Evolutionary conservation across 2,113 vertebrate species (phyloP), one percentile per base, ranked within the genome.

Genomic region (Pedetes capensis): DNA sequence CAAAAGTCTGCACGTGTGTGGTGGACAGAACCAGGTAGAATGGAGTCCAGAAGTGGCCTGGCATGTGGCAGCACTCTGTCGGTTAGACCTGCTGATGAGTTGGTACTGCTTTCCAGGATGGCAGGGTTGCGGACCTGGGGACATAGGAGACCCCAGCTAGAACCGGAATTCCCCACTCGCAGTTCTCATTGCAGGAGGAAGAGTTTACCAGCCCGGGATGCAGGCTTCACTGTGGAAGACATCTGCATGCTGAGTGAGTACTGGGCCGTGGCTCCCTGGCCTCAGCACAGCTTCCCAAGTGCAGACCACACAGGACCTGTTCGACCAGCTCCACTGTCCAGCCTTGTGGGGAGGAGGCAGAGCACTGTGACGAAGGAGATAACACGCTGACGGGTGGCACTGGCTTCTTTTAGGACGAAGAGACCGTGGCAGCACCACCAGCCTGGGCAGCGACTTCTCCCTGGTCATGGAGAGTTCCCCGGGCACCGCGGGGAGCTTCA

Each of bases 361-460:
- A 44, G 72, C 11, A 55, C 49, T 51, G 17, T 53, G 71, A 14
- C 23, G 42, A 85, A 85, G 39, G 75, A 59, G 32, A 63, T 68
- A 51, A 64, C 7, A 11, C 57, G 25, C 78, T 94, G 47, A 93
- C 39, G 12, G 4, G 64, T 37, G 64, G 16, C 25, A 8, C n/a
- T 94, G 47, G 96, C 76, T 95, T 83, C 72, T 97, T 96, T 87
- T 96, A 99, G 99, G 99, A 94, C 98, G 98, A 76, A 99, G 97
- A 97, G 99, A 99, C 94, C 98, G 99, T 44, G 99, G 99, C 96
- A 99, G 99, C 95, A 99, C 99, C 96, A 99, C 99, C 66, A 99
- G 99, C 95, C 98, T 99, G 91, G 99, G 99, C 98, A 99, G 99
- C 0, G 99, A 99, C 96, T 99, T 99, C 96, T 99, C 99, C 68